Evolutionary conservation across 2,888 invertebrate genomes (phyloP), one percentile per base, ranked within the genome.

Genomic region (Steinernema hermaphroditum): DNA sequence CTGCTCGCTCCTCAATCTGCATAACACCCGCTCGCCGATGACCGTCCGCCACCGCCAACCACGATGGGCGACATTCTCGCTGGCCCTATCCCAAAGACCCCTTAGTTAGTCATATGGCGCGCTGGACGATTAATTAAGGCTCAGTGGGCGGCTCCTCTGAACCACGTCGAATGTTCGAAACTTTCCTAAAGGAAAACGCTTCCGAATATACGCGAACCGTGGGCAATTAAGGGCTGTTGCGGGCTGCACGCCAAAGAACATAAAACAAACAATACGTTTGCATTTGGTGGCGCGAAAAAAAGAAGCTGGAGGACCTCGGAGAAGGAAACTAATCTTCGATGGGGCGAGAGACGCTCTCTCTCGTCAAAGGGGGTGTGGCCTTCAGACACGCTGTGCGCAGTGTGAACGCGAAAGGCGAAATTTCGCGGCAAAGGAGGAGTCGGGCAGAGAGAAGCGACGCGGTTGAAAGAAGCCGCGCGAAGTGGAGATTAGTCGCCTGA

Each of bases 231-330:
- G 54, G 27, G 50, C 24, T 24, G 50, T 50, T 50, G 50, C 19
- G 50, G 22, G 24, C 46, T 19, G 22, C 37, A 37, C 37, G 12
- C 37, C 37, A 22, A 50, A 50, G 50, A 50, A 62, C 62, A 62
- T 34, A 62, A 62, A 62, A 62, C 62, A 62, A 62, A 62, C 62
- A 62, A 62, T 62, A 62, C 62, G 32, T 62, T 62, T 62, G 62
- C 62, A 62, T 62, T 62, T 62, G 62, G 62, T 62, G 29, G 62
- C 32, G 62, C 29, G 27, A 62, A 62, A 62, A 54, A 62, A 62
- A 62, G 62, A 62, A 62, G 62, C 62, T 62, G 62, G 27, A 62
- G 62, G 62, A 62, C 62, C 62, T 62, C 62, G 9, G 32, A 62
- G 62, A 62, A 32, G 62, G 62, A 62, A 62, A 62, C 62, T 62